A percentile compares a stretch with the other conserved stretches of the same genome.
Conservation (phyloP, 2,797 vertebrate species). For the Nothura maculosa region DNA sequence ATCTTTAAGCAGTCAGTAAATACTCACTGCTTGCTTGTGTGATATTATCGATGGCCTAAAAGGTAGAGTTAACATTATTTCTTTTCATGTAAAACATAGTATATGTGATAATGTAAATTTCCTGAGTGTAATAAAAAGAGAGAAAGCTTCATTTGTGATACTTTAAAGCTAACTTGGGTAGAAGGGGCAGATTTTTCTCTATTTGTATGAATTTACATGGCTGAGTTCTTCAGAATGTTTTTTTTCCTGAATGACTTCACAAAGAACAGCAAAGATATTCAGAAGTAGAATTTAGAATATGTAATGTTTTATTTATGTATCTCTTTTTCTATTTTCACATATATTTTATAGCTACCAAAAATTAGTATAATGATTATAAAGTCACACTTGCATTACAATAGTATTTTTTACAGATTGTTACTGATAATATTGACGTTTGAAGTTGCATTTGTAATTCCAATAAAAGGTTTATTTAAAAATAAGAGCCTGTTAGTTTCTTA, state of each 20-base stretch:
- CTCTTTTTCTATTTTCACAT: neutral
- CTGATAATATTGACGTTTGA: neutral
- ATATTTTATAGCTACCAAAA: neutral
- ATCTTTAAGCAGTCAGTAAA: neutral
- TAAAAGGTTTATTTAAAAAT: neutral
- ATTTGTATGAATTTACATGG: neutral
- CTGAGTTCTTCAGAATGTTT: neutral
- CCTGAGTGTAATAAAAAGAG: neutral
- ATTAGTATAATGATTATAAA: neutral
- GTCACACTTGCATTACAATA: neutral
- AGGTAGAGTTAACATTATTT: neutral
- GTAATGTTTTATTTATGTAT: neutral
- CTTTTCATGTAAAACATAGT: neutral
- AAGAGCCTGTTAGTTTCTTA: neutral
- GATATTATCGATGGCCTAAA: neutral
- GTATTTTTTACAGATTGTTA: neutral
- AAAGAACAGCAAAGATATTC: neutral
- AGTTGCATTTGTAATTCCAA: neutral
- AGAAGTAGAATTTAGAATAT: neutral
- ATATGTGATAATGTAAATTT: neutral
- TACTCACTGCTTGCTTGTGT: neutral
- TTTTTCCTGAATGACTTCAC: neutral
- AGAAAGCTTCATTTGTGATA: neutral
- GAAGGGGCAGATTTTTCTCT: neutral
- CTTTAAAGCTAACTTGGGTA: neutral